Evolutionary conservation across 2,113 vertebrate genomes (phyloP).

Genomic region (Turdus rufiventris): DNA sequence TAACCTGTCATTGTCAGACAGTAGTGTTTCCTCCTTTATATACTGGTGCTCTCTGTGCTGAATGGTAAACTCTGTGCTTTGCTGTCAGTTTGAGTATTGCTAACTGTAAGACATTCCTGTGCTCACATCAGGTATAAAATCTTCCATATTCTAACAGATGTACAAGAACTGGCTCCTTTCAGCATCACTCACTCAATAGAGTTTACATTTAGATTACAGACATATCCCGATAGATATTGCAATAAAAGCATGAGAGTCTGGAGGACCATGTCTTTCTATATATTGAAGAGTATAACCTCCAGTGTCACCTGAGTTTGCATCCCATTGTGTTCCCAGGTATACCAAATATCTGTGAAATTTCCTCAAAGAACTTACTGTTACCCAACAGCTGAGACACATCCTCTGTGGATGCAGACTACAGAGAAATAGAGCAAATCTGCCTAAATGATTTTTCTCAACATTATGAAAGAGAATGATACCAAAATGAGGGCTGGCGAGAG

Average conservation of each 20-base stretch:
- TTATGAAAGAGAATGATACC: not conserved
- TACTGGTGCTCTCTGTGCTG: not conserved
- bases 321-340: rapidly evolving
- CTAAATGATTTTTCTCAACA: not conserved
- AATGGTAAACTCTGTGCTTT: not conserved
- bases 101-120: not conserved
- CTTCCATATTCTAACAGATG: not conserved
- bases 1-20: not conserved
- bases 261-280: not conserved
- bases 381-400: not conserved
- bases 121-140: not conserved
- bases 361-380: not conserved
- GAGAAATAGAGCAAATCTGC: not conserved
- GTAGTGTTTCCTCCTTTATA: not conserved
- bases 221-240: not conserved
- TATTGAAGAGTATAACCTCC: not conserved
- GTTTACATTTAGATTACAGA: not conserved
- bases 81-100: not conserved
- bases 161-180: not conserved
- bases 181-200: not conserved
- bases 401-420: not conserved
- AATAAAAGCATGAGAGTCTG: not conserved
- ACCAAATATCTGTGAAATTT: not conserved
- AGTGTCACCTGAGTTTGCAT: not conserved
- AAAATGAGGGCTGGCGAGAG: not conserved